Evolutionary conservation across 2,888 invertebrate genomes (phyloP), one percentile per base, ranked within the genome.

Genomic region (Ceriagrion tenellum): DNA sequence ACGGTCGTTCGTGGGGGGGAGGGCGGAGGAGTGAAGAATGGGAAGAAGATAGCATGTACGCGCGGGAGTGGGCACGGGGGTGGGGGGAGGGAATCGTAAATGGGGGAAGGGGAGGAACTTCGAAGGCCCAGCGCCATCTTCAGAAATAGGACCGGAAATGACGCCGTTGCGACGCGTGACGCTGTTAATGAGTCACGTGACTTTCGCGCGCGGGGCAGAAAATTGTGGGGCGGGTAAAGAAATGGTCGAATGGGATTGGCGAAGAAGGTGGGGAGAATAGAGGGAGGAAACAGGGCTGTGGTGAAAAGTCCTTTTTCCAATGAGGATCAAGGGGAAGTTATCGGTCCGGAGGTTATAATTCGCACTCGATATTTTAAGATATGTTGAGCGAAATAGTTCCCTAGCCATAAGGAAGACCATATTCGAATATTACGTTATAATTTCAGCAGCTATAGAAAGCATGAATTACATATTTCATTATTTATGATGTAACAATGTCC

Each of bases 131-230:
- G 81, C 81, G 30, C 30, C 30, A 30, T 30, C 81, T 35, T 35
- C n/a, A 26, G 26, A n/a, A 81, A 81, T 35, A 89, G 89, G 89
- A 55, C 89, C 89, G 89, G 89, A 89, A 89, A 89, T 89, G 89
- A 89, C 89, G 89, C 89, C 89, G 89, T 26, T 89, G 89, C 89
- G 89, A 89, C 89, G 89, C 89, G 89, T 89, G 89, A 89, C 89
- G 89, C 89, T 89, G 89, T 89, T 89, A 89, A 89, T 89, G 89
- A 89, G 89, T 89, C 89, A 89, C 89, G 89, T 89, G 89, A 89
- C 89, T 40, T 81, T 81, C 89, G 89, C 47, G 89, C 89, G 89
- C 12, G 89, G 55, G 89, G 23, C 55, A 55, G 55, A 89, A 89
- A 89, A 88, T 88, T 88, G 88, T 88, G 40, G 88, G n/a, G 40